Percentiles rank a stretch among this genome's conserved stretches.
These are phyloP conservation scores for Xylocopa sonorina DNA, from an alignment of 1,140 invertebrate genomes.

Conservation along the genomic window DNA sequence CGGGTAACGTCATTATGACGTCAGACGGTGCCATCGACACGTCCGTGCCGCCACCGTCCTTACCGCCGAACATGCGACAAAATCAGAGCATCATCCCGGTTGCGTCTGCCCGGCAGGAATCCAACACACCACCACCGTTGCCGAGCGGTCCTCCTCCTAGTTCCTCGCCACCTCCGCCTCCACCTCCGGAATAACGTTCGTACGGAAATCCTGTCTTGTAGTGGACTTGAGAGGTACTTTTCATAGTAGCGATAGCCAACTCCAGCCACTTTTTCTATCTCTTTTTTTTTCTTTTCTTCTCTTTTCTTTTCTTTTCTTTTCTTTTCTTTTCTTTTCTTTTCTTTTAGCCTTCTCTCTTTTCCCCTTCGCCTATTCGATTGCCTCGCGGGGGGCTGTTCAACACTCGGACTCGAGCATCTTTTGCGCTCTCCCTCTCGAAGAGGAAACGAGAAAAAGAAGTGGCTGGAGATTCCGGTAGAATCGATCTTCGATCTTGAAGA, in stretches of 20 bases:
- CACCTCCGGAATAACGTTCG: constrained; percentile 76
- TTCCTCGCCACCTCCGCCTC: constrained; percentile 78
- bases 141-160: constrained; percentile 80
- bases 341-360: too few relatives aligned
- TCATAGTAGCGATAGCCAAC: constrained; percentile 21
- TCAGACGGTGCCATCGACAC: constrained; percentile 75
- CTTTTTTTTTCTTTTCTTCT: too few relatives aligned
- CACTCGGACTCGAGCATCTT: too few relatives aligned
- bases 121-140: constrained; percentile 72
- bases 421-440: too few relatives aligned
- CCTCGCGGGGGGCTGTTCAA: too few relatives aligned
- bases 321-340: too few relatives aligned
- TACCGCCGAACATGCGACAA: constrained; percentile 47
- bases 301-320: too few relatives aligned
- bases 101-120: constrained; percentile 26
- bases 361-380: too few relatives aligned
- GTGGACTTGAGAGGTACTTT: constrained; percentile 45
- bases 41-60: constrained; percentile 75
- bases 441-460: constrained; percentile 11
- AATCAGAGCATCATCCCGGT: constrained; percentile 27
- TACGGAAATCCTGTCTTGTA: constrained; percentile 41
- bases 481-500: constrained; percentile 5
- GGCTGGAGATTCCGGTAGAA: constrained; percentile 26
- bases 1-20: constrained; percentile 72
- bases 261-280: background rate